Percentiles rank a stretch among this genome's conserved stretches.
Conservation (phyloP, 2,797 vertebrate genomes). For the Pangasius sanitwongsei region DNA sequence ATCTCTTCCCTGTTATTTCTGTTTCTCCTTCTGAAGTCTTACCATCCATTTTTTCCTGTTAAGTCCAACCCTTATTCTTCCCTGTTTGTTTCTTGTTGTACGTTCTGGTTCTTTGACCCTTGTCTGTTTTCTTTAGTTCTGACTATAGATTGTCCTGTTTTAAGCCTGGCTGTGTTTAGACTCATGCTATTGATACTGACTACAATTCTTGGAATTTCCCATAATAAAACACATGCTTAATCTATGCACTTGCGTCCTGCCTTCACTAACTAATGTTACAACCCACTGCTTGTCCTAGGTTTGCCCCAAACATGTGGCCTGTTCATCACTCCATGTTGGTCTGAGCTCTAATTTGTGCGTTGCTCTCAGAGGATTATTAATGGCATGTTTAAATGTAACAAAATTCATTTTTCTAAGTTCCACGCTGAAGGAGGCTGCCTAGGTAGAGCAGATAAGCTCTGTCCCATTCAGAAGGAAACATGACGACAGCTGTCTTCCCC, state of each 20-base stretch:
- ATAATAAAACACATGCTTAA: not conserved
- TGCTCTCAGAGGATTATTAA: not conserved
- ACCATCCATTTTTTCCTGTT: not conserved
- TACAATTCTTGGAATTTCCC: not conserved
- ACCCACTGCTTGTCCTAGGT: not conserved
- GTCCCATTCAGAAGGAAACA: not conserved
- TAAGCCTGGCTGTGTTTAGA: not conserved
- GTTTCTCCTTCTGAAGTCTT: not conserved
- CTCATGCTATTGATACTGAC: not conserved
- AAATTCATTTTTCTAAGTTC: not conserved
- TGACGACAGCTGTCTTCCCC: not conserved
- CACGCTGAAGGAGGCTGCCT: not conserved
- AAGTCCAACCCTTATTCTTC: not conserved
- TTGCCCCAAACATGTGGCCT: not conserved
- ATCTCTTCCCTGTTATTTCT: not conserved
- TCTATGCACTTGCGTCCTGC: not conserved
- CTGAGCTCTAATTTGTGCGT: not conserved
- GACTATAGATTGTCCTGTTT: not conserved
- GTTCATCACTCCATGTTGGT: not conserved
- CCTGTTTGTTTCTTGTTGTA: not conserved
- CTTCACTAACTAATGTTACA: not conserved
- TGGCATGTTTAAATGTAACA: too few species aligned
- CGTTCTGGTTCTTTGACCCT: not conserved
- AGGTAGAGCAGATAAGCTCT: too few species aligned
- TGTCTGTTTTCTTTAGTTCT: not conserved